phyloP scores from a whole-genome alignment of 1,140 invertebrate species.

The Drosophila dunni region DNA sequence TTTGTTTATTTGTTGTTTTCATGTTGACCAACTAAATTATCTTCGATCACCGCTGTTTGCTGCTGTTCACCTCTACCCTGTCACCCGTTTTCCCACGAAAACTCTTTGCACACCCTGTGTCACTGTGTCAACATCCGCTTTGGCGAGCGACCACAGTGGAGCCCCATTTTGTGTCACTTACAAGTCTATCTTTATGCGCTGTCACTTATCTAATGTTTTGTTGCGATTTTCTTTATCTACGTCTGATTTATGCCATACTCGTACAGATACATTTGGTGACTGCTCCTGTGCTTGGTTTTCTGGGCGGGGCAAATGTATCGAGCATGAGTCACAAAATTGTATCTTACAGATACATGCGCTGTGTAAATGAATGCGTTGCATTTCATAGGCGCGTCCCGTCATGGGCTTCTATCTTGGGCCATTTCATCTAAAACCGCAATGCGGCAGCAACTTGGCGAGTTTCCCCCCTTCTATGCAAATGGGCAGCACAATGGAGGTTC shows the following conservation, averaged over 20 bases:
- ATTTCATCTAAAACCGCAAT: slow-evolving; percentile 73
- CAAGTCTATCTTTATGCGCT: slow-evolving; percentile 40
- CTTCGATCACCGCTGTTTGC: slow-evolving; percentile 22
- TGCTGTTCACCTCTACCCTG: slow-evolving; percentile 32
- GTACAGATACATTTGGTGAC: neutral
- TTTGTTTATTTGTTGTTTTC: slow-evolving; percentile 23
- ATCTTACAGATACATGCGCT: slow-evolving; percentile 44
- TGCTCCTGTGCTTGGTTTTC: slow-evolving; percentile 13
- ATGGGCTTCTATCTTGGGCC: slow-evolving; percentile 49
- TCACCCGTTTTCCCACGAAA: neutral
- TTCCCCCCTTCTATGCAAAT: slow-evolving; percentile 51
- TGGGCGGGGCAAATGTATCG: slow-evolving; percentile 21
- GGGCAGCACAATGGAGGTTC: slow-evolving; percentile 34
- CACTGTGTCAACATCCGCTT: slow-evolving; percentile 53
- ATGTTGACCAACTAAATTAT: slow-evolving; percentile 14
- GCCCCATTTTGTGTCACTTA: slow-evolving; percentile 47
- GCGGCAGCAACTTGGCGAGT: slow-evolving; percentile 28
- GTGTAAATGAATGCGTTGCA: slow-evolving; percentile 35
- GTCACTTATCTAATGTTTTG: slow-evolving; percentile 53
- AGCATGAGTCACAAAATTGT: slow-evolving; percentile 32
- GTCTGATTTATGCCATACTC: slow-evolving; percentile 66
- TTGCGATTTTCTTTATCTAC: slow-evolving; percentile 71
- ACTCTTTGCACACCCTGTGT: neutral
- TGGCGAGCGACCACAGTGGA: slow-evolving; percentile 1
- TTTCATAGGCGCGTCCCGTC: slow-evolving; percentile 36